Evolutionary conservation across 2,797 vertebrate genomes (phyloP), one percentile per base, ranked within the genome.

Genomic region (Prunella strophiata): DNA sequence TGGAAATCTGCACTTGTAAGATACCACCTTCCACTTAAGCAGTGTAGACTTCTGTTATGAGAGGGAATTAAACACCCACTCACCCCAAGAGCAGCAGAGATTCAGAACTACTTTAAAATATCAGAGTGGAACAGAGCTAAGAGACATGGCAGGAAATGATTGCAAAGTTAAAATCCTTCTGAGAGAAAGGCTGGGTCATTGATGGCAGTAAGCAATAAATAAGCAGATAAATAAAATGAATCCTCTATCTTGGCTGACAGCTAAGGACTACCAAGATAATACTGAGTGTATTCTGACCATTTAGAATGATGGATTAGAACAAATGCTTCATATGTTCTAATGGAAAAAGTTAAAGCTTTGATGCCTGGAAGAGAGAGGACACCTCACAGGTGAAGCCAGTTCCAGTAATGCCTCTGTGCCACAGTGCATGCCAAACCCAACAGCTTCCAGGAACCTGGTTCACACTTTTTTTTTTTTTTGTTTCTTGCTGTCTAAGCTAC

Each of bases 61-160:
- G 74, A 85, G 36, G 43, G 84, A 92, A 89, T 91, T 92, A 63
- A 94, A 95, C 91, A 94, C 92, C 67, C 78, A 92, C 92, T 82
- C 84, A 70, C 40, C 74, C 68, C 71, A n/a, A 67, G 63, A 89
- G 67, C 78, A 66, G 59, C 52, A 92, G n/a, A 91, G 54, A 81
- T 48, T 86, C 70, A 92, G 58, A 93, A 62, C 43, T 76, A 63
- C 94, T 91, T 89, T 55, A 82, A 93, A 92, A 79, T 47, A 82
- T 12, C 78, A 82, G 48, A 76, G 29, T 58, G 19, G 71, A 89
- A 75, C 2, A 79, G n/a, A 92, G 36, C 65, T 83, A 83, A 83
- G 48, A 88, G 65, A 63, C 10, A 18, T 3, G 59, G 54, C 10
- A 91, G 78, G 32, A 89, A 92, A 91, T 26, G 0, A 79, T 58